A percentile compares a stretch with the other conserved stretches of the same genome.
Conservation (phyloP, 2,888 invertebrate genomes). For the Pyrrhosoma nymphula region DNA sequence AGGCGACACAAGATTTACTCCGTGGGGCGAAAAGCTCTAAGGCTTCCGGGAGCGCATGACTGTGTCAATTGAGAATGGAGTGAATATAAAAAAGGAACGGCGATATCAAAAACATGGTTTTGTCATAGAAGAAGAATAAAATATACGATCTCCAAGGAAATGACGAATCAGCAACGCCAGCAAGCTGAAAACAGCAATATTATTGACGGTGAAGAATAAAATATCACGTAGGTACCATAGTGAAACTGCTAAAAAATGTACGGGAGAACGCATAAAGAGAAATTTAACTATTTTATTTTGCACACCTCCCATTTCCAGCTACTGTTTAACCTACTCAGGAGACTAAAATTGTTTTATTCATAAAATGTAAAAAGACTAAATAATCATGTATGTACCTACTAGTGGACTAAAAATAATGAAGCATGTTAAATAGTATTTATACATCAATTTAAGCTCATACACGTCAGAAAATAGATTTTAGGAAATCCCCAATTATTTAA, state of each 20-base stretch:
- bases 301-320: too few species aligned
- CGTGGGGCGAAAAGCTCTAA: neutral
- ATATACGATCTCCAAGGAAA: neutral
- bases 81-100: neutral
- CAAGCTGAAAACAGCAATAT: neutral
- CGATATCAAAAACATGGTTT: neutral
- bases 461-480: too few species aligned
- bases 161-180: neutral
- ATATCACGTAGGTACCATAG: neutral
- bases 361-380: too few species aligned
- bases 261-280: too few species aligned
- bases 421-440: too few species aligned
- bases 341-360: too few species aligned
- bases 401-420: too few species aligned
- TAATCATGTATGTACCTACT: too few species aligned
- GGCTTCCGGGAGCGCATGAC: constrained; percentile 4
- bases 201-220: neutral
- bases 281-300: neutral
- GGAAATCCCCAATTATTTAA: too few species aligned
- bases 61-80: neutral
- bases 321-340: too few species aligned
- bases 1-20: neutral
- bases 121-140: neutral
- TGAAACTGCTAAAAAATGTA: too few species aligned
- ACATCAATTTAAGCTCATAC: too few species aligned